A percentile compares a stretch with the other conserved stretches of the same genome.
phyloP scores from a whole-genome alignment of 1,140 invertebrate genomes.

The Tetramorium simillimum region DNA sequence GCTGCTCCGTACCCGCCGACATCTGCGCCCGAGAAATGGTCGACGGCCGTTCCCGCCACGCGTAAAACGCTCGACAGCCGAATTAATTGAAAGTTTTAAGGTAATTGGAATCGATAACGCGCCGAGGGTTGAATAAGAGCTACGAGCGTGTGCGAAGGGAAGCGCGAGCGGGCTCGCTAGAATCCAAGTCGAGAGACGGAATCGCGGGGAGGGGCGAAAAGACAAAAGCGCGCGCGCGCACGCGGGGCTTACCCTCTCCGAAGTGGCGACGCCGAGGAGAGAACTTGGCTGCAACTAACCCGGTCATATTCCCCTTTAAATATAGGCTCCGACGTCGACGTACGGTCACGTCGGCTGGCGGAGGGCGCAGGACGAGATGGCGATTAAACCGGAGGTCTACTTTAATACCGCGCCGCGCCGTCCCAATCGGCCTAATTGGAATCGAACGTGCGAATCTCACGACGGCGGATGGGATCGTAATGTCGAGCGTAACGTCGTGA shows the following conservation, averaged over 20 bases:
- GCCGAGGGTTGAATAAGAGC: constrained; percentile 72
- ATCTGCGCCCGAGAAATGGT: constrained; percentile 71
- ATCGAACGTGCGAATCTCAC: constrained; percentile 67
- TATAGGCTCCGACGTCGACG: constrained; percentile 30
- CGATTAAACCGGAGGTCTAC: constrained; percentile 58
- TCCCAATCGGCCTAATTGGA: constrained; percentile 72
- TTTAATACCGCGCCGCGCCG: constrained; percentile 63
- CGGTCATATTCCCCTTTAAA: constrained; percentile 55
- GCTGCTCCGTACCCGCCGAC: constrained; percentile 47
- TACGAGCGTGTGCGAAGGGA: constrained; percentile 23
- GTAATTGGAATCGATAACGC: constrained; percentile 80
- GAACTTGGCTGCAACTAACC: constrained; percentile 28
- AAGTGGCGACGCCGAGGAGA: not conserved
- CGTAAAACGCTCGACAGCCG: constrained; percentile 76
- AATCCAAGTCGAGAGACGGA: not conserved
- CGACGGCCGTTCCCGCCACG: constrained; percentile 46
- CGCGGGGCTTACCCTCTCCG: not conserved
- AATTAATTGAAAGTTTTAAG: constrained; percentile 83
- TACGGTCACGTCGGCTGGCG: not conserved
- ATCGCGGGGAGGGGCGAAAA: not conserved
- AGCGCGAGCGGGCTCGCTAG: not conserved
- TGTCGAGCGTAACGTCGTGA: not conserved
- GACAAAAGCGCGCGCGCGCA: constrained; percentile 34
- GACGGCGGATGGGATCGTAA: constrained; percentile 25
- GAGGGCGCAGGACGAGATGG: not conserved